These are phyloP conservation scores for Watsonalla cultraria DNA, from an alignment of 2,888 invertebrate species.

Conservation along the genomic window DNA sequence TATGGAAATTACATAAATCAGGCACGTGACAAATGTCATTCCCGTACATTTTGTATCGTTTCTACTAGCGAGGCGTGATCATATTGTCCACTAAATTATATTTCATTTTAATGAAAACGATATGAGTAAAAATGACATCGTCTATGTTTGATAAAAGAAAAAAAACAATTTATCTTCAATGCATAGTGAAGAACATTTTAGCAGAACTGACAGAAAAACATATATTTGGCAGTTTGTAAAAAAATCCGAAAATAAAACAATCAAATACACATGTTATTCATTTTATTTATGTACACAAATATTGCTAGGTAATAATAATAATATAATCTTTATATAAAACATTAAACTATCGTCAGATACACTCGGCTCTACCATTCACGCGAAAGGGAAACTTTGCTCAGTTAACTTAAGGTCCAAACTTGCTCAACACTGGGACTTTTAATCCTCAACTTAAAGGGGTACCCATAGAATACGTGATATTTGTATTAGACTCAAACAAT, in stretches of 20 bases:
- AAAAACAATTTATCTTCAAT: too few species aligned
- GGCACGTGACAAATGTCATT: too few species aligned
- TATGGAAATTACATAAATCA: too few species aligned
- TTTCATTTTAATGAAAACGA: too few species aligned
- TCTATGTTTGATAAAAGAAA: too few species aligned
- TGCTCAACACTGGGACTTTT: constrained; percentile 6
- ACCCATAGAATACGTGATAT: background rate
- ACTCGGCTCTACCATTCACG: constrained; percentile 15
- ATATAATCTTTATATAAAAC: constrained; percentile 48
- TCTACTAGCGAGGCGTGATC: too few species aligned
- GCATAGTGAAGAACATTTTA: too few species aligned
- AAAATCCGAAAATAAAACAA: constrained; percentile 28
- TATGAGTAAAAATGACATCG: too few species aligned
- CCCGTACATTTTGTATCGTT: too few species aligned
- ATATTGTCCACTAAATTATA: too few species aligned
- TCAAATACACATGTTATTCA: constrained; percentile 41
- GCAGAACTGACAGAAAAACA: too few species aligned
- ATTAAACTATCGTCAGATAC: constrained; percentile 30
- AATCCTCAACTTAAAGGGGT: background rate
- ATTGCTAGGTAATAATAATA: constrained; percentile 39
- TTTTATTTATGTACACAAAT: constrained; percentile 60
- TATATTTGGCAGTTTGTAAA: too few species aligned
- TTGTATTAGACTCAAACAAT: background rate
- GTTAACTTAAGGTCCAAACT: constrained; percentile 10
- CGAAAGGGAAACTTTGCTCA: background rate